phyloP scores from a whole-genome alignment of 2,113 vertebrate genomes.

The Zosterops hypoxanthus region DNA sequence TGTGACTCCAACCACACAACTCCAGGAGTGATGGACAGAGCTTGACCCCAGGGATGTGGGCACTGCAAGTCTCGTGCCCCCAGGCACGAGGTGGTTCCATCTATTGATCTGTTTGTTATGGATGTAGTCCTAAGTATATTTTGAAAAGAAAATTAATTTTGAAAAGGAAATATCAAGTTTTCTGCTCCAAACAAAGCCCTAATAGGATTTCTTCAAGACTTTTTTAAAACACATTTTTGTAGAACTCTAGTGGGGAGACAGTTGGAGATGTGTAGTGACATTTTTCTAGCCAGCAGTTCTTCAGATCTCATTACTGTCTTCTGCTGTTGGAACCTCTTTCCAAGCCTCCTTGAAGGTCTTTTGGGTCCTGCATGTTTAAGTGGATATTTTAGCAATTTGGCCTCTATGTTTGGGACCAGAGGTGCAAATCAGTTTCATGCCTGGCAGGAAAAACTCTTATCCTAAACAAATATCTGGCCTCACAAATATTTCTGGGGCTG shows the following conservation, averaged over 20 bases:
- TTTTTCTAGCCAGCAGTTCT: neutral
- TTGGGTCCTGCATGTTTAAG: neutral
- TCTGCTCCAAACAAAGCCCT: neutral
- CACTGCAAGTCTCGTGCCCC: neutral
- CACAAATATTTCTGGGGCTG: neutral
- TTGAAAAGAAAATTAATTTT: slow-evolving; percentile 1
- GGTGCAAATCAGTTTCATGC: neutral
- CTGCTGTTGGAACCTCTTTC: neutral
- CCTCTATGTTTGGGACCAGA: neutral
- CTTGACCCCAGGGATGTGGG: neutral
- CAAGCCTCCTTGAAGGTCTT: neutral
- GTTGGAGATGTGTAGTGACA: neutral
- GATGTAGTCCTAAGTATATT: neutral
- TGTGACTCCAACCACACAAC: neutral
- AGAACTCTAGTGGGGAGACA: neutral
- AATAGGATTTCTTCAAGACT: neutral
- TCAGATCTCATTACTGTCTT: neutral
- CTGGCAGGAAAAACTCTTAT: neutral
- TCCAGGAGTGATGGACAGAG: neutral
- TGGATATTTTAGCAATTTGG: neutral
- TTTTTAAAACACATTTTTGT: neutral
- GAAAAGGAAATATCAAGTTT: neutral
- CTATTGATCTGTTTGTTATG: neutral
- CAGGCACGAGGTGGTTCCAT: rapidly evolving
- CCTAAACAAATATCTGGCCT: neutral